Evolutionary conservation across 2,113 vertebrate species (phyloP), one percentile per base, ranked within the genome.

Genomic region (Petroica traversi): DNA sequence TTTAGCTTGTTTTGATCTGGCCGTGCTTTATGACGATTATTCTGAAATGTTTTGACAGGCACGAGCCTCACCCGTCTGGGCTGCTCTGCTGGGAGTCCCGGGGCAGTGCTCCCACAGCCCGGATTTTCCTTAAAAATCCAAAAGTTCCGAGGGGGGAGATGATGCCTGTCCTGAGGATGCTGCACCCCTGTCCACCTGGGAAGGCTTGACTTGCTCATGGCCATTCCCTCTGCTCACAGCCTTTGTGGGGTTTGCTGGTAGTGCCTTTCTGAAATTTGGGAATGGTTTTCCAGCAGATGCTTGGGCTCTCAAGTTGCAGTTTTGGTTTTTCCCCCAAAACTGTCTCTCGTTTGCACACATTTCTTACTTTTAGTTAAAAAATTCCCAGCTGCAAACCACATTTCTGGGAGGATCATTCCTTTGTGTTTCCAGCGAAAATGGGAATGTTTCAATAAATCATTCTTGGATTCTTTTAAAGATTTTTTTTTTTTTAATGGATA

Each of bases 41-140:
- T 91, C 91, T 92, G 96, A 97, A 97, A 97, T 97, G 97, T 96
- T 97, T 96, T 94, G 97, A 97, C 97, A 95, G 92, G 40, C 85
- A 63, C 6, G 7, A 91, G 74, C 91, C 87, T 95, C 89, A 73
- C 89, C 84, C 74, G n/a, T 74, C 95, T 91, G 84, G 86, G 89
- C 67, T 89, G 36, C 79, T 67, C 88, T 0, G 19, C 19, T 1
- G 3, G 77, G 93, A 92, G 85, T 79, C 3, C 63, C 0, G 0
- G 77, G 63, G 46, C 78, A 72, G 45, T 0, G 1, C 66, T 81
- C 71, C 20, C 20, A 11, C 48, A 43, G 51, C 57, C 46, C 0
- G 0, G 22, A 2, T 48, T 63, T 40, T 62, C 89, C 86, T 33
- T 4, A 13, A 48, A 63, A 64, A 11, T 28, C 54, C 9, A 15